Base-by-base conservation (phyloP, 2,113 vertebrate species). In the Pao palembangensis region DNA sequence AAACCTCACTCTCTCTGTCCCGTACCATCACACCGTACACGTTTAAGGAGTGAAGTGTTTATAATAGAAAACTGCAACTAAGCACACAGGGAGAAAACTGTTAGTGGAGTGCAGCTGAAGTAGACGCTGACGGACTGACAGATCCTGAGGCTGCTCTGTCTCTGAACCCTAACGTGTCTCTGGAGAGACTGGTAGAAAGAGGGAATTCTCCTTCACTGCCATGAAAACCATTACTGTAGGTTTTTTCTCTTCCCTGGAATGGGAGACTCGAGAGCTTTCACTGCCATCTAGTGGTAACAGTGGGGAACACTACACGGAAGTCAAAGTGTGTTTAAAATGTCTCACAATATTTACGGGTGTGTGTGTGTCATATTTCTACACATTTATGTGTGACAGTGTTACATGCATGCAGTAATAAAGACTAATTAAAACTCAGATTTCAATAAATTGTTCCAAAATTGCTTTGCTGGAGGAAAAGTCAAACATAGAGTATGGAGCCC, bases 211-310 rank as follows among this genome's bases (percentile, higher is more conserved):
- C 16, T 3, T 7, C 2, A 51, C 42, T 47, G 34, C 13, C 19
- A 47, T 2, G 68, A 55, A 75, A 16, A 56, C 8, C 8, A 38
- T 12, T 12, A 38, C 34, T 38, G 8, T 38, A 2, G 34, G 8
- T 12, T 38, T 38, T 38, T 38, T 38, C 34, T 11, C 34, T 38
- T 10, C 8, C 3, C 8, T 38, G 3, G 34, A 38, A 38, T 11
- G 34, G 2, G 18, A 21, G 25, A 67, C 69, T 57, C 2, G 4
- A 61, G 17, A 57, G 58, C 54, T 41, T 76, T 38, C 2, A 64
- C n/a, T 69, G 75, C 71, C 71, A 83, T 64, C 85, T 80, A 82
- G 69, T 67, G 85, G 80, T 48, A 17, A 3, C 23, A 20, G 17
- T 0, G 11, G 10, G 21, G 14, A n/a, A 46, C 14, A 64, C 23